A percentile compares a stretch with the other conserved stretches of the same genome.
These are phyloP conservation scores for Hylyphantes graminicola DNA, from an alignment of 1,140 invertebrate species.

Conservation along the genomic window DNA sequence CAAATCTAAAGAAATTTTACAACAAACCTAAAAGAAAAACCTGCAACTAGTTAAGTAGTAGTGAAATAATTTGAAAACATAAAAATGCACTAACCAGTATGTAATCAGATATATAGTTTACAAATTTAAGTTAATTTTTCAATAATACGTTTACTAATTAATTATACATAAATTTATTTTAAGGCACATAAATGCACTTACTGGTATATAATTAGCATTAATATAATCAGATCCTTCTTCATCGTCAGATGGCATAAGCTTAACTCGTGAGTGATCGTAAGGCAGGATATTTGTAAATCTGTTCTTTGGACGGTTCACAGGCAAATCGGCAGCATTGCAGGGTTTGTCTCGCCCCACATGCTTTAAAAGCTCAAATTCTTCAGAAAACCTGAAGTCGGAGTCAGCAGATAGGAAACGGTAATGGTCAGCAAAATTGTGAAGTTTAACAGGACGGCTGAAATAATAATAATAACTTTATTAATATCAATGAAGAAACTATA, in stretches of 20 bases:
- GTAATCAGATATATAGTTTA: no score
- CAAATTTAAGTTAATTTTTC: no score
- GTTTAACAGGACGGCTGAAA: slow-evolving; percentile 83
- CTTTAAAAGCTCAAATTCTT: slow-evolving; percentile 98
- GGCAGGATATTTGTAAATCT: slow-evolving; percentile 99
- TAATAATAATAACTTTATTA: no score
- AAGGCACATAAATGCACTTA: slow-evolving; percentile 18
- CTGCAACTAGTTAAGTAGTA: no score
- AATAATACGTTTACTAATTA: no score
- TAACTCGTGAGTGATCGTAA: slow-evolving; percentile 96
- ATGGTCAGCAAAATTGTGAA: slow-evolving; percentile 92
- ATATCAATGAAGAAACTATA: no score
- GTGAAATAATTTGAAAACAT: no score
- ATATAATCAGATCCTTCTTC: slow-evolving; percentile 97
- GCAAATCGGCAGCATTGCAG: slow-evolving; percentile 89
- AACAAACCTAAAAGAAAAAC: no score
- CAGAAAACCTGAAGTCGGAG: slow-evolving; percentile 97
- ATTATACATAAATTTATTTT: no score
- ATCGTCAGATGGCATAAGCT: slow-evolving; percentile 94
- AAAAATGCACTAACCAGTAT: no score
- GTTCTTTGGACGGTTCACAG: slow-evolving; percentile 97
- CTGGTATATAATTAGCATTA: slow-evolving; percentile 95
- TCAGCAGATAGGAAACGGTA: slow-evolving; percentile 96
- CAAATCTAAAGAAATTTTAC: no score
- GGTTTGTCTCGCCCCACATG: slow-evolving; percentile 92